Percentiles rank a stretch among this genome's conserved stretches.
These are phyloP conservation scores for Pseudachorutes palmiensis DNA, from an alignment of 1,140 invertebrate genomes.

Conservation along the genomic window DNA sequence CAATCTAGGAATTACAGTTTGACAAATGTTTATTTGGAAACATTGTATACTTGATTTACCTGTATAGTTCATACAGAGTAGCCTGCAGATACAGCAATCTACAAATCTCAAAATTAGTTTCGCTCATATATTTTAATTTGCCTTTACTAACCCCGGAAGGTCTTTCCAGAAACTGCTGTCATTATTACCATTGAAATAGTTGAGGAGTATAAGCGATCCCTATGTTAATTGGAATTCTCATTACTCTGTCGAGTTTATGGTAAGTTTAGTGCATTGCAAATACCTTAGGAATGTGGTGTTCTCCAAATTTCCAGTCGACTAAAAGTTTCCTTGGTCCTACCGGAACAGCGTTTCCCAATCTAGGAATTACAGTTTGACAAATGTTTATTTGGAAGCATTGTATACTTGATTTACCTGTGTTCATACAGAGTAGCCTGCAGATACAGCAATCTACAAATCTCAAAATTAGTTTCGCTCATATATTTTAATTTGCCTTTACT, in stretches of 20 bases:
- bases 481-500: background rate
- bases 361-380: background rate
- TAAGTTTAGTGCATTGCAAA: background rate
- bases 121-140: background rate
- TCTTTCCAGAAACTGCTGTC: background rate
- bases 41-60: too few relatives aligned
- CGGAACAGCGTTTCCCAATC: background rate
- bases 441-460: background rate
- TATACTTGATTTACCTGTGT: too few relatives aligned
- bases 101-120: background rate
- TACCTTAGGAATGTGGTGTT: background rate
- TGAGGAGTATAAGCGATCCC: background rate
- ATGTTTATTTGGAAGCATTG: background rate
- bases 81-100: background rate
- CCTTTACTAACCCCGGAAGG: background rate
- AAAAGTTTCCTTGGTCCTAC: background rate
- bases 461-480: background rate
- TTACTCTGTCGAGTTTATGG: background rate
- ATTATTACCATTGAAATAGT: background rate
- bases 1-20: background rate
- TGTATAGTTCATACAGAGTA: background rate
- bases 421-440: background rate
- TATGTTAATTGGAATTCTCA: background rate
- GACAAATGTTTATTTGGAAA: background rate
- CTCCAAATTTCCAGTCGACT: background rate